These are phyloP conservation scores for Pelagia noctiluca DNA, from an alignment of 30 jellyfish, hydroid and myxozoan genomes.

Conservation along the genomic window DNA sequence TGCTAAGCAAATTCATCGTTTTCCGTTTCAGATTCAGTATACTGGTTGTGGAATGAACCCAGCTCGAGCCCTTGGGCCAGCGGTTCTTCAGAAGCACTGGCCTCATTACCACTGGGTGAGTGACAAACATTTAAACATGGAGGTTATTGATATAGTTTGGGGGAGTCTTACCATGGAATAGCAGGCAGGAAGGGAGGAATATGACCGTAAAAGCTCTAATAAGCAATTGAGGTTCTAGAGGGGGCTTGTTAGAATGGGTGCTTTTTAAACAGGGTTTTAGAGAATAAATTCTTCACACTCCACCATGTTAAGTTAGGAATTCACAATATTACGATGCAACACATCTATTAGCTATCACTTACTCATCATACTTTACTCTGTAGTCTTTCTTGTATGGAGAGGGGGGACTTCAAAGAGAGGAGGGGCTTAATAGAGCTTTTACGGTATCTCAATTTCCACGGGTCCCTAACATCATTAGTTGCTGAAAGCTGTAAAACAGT, in stretches of 20 bases:
- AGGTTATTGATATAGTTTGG: neutral
- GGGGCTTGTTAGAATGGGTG: neutral
- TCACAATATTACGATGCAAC: too few species aligned
- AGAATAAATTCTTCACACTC: too few species aligned
- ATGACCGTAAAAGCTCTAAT: neutral
- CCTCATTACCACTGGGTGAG: constrained; percentile 82
- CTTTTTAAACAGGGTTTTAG: neutral
- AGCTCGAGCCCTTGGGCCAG: constrained; percentile 84
- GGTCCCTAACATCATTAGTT: too few species aligned
- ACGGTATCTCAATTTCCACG: too few species aligned
- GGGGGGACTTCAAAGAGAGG: too few species aligned
- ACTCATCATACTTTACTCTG: too few species aligned
- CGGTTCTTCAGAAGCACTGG: constrained; percentile 64
- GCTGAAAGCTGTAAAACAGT: too few species aligned
- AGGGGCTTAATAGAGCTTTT: too few species aligned
- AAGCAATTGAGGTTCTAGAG: neutral
- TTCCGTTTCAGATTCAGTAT: constrained; percentile 63
- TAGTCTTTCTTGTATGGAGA: too few species aligned
- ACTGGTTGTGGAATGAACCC: constrained; percentile 86
- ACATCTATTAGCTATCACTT: too few species aligned
- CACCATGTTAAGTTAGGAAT: too few species aligned
- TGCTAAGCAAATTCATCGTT: neutral
- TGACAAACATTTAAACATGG: neutral
- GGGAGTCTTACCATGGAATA: neutral
- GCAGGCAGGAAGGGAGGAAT: too few species aligned